Base-by-base conservation (phyloP, 1,140 invertebrate species). In the Zaprionus taronus region DNA sequence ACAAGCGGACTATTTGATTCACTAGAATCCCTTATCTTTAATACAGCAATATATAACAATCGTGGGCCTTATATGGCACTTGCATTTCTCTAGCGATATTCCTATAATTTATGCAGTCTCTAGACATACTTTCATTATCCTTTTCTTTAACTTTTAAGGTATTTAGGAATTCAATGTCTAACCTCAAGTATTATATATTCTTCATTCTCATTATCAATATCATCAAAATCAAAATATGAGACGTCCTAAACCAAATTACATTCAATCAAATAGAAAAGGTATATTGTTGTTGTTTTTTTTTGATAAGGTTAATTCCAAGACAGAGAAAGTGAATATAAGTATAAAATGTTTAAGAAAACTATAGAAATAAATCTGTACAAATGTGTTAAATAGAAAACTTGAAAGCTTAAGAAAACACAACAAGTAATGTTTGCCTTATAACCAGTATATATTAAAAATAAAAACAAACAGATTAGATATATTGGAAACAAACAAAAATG, bases 101-200 rank as follows among this genome's bases (percentile, higher is more conserved):
- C 22, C 15, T 22, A 24, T 2, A 9, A 34, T 34, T 34, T 22
- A 22, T 12, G 6, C 20, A 49, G 2, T 49, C 26, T 55, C 12
- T 55, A 55, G 4, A 51, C 11, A 22, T 51, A 22, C 47, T 49
- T 49, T n/a, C 17, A 51, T 11, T 51, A 12, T 14, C 20, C 20
- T 51, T 7, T 6, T 47, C 24, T 26, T 24, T 26, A 1, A 26
- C 24, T 26, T 26, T 26, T 26, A 26, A 26, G 70, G 64, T 68
- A 83, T 77, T 53, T 77, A 75, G 77, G 72, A 51, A 5, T 1
- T 24, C 66, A 72, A 90, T 68, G 44, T 78, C 91, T 92, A 92
- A 92, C 91, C 91, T 92, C 79, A 72, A 92, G 84, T 84, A 92
- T 92, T 79, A 92, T 92, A 90, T 80, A 91, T 81, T 92, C 91